Evolutionary conservation across 2,888 invertebrate genomes (phyloP).

Genomic region (Oxycera nigricornis): DNA sequence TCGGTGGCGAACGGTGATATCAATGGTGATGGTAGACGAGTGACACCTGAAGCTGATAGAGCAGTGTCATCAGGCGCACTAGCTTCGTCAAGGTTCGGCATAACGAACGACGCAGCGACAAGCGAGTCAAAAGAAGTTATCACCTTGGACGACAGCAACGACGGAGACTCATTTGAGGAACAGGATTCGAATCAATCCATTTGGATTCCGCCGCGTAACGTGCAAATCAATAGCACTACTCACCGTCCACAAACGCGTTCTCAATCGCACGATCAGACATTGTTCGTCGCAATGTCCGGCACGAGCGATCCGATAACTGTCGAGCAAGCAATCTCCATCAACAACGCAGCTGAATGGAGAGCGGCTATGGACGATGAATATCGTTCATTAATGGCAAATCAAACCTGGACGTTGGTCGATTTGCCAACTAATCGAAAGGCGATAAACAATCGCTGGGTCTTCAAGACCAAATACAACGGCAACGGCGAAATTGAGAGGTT

Average conservation of each 20-base stretch:
- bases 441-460: constrained; percentile 32
- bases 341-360: no score
- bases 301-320: background rate
- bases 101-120: constrained; percentile 35
- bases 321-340: constrained; percentile 7
- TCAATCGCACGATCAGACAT: no score
- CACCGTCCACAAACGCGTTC: background rate
- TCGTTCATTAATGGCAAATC: no score
- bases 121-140: constrained; percentile 12
- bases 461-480: no score
- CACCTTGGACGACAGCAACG: background rate
- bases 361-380: no score
- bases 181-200: background rate
- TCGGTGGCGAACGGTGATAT: no score
- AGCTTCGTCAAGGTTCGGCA: constrained; percentile 36
- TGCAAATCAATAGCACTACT: background rate
- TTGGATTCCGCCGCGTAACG: background rate
- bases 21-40: no score
- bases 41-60: no score
- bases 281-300: no score
- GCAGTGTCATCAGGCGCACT: constrained; percentile 4
- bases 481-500: no score
- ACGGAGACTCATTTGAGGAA: background rate
- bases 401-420: constrained; percentile 37
- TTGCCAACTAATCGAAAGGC: constrained; percentile 19